These are phyloP conservation scores for Homarus gammarus DNA, from an alignment of 2,888 invertebrate species.

Conservation along the genomic window DNA sequence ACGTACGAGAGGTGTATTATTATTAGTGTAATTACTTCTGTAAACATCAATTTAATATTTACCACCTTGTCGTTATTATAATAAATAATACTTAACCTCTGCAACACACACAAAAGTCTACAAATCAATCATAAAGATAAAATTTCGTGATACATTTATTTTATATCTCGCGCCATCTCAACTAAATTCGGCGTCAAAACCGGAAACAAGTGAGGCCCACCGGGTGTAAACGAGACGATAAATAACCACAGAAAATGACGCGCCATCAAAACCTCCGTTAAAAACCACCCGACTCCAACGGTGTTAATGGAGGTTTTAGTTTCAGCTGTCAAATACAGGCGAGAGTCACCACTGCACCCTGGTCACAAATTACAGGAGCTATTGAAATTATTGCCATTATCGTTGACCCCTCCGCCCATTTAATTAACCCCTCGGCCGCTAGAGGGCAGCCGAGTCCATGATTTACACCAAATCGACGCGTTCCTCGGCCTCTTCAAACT, in stretches of 20 bases:
- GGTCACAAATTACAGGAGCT: slow-evolving; percentile 50
- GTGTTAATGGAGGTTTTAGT: slow-evolving; percentile 48
- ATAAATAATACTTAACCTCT: no score
- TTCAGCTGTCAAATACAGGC: slow-evolving; percentile 54
- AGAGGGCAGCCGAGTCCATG: slow-evolving; percentile 36
- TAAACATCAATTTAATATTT: no score
- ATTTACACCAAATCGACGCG: not conserved
- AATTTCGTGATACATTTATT: no score
- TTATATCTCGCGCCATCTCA: no score
- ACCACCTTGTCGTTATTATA: no score
- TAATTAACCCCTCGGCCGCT: slow-evolving; percentile 38
- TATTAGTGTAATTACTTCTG: no score
- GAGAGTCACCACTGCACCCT: slow-evolving; percentile 36
- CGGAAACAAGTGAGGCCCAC: no score
- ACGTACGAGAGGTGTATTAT: no score
- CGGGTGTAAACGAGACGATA: not conserved
- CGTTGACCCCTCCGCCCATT: slow-evolving; percentile 36
- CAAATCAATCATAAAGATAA: no score
- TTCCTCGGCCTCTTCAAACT: no score
- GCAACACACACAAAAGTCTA: no score
- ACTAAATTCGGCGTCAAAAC: no score
- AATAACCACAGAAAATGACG: slow-evolving; percentile 28
- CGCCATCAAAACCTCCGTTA: slow-evolving; percentile 27
- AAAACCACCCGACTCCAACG: slow-evolving; percentile 25
- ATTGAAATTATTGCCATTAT: slow-evolving; percentile 68